Conservation (phyloP, 2,113 vertebrate genomes). For the Microtus richardsoni region DNA sequence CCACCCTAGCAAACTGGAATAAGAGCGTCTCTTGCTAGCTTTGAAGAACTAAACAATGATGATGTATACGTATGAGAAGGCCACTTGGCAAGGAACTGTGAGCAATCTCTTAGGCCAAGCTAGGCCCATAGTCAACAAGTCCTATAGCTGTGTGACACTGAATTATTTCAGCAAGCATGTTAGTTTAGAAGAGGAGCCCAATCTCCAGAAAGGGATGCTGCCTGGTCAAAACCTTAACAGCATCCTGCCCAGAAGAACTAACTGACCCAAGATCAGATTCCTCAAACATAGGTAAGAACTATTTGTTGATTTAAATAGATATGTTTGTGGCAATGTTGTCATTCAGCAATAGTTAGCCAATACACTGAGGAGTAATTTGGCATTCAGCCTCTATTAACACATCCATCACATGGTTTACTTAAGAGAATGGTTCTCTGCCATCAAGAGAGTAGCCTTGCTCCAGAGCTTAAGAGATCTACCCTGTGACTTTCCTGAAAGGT, state of each 20-base stretch:
- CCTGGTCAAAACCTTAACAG: neutral
- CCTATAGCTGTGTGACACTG: neutral
- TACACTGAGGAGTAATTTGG: neutral
- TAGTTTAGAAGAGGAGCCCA: neutral
- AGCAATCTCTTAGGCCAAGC: neutral
- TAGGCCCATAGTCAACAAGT: neutral
- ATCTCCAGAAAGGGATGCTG: neutral
- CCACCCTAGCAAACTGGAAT: neutral
- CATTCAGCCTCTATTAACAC: neutral
- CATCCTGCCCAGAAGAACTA: neutral
- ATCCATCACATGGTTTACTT: neutral
- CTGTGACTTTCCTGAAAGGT: neutral
- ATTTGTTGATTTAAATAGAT: neutral
- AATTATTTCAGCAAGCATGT: constrained; percentile 1
- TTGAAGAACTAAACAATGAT: neutral
- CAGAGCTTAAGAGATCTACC: neutral
- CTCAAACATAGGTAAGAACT: neutral
- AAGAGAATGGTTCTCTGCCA: constrained; percentile 4
- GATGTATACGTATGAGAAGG: neutral
- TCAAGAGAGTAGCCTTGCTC: neutral
- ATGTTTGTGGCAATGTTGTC: neutral
- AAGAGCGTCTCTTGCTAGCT: neutral
- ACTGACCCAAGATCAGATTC: neutral
- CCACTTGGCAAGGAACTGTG: neutral
- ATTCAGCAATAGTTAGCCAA: neutral